Evolutionary conservation across 2,113 vertebrate species (phyloP).

Genomic region (Colinus virginianus): DNA sequence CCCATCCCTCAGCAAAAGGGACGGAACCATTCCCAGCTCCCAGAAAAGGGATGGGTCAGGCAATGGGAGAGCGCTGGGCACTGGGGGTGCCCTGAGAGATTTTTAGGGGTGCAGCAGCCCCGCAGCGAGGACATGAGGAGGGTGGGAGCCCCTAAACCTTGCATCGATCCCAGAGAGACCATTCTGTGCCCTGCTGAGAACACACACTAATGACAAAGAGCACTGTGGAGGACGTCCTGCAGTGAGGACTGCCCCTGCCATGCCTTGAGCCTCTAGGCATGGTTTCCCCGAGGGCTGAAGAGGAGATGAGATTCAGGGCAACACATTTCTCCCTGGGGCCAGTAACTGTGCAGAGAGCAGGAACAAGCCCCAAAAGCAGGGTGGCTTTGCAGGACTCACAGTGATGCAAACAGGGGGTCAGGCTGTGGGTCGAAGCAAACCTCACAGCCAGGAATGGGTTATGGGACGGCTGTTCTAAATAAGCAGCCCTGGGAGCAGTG

Average conservation of each 20-base stretch:
- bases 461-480: not conserved
- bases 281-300: not conserved
- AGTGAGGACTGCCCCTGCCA: not conserved
- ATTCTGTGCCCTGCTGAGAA: not conserved
- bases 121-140: not conserved
- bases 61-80: not conserved
- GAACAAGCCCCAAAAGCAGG: not conserved
- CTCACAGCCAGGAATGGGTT: not conserved
- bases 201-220: not conserved
- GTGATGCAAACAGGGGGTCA: not conserved
- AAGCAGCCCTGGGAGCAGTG: not conserved
- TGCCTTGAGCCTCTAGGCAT: not conserved
- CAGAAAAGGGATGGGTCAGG: not conserved
- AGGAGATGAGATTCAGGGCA: not conserved
- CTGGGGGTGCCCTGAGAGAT: not conserved
- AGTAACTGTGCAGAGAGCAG: not conserved
- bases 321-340: too few species aligned
- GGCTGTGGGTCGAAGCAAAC: fast-evolving
- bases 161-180: not conserved
- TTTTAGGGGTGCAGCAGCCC: not conserved
- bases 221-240: not conserved
- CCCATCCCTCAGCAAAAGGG: constrained; percentile 10
- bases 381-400: not conserved
- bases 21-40: not conserved
- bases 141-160: not conserved